Base-by-base conservation (phyloP, 2,113 vertebrate species). In the Platichthys stellatus region DNA sequence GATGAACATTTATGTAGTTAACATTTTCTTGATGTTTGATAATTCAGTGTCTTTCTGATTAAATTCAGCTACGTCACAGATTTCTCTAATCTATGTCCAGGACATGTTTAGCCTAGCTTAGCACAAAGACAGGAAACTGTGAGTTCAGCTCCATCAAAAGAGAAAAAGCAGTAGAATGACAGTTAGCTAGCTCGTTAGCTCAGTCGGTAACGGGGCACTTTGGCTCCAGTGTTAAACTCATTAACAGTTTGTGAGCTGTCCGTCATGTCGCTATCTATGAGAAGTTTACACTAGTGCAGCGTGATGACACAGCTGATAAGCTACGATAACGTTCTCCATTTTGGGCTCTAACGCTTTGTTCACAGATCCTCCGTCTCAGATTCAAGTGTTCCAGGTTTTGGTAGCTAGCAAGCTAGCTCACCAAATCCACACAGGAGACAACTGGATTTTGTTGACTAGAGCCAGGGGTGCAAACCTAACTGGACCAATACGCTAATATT, bases 71-170 rank as follows among this genome's bases (percentile, higher is more conserved):
- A 8, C 18, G n/a, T 53, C 51, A n/a, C 20, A 47, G 45, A n/a
- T 53, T 20, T 53, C n/a, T 53, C 51, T 53, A 53, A n/a, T 8
- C 51, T 53, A n/a, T n/a, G 6, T 53, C 8, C 51, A 53, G 18
- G 51, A 53, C 51, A n/a, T n/a, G 51, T 53, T 53, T n/a, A 53
- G 17, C 51, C 20, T 67, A 73, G 47, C 63, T 64, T 63, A 74
- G 59, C 71, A 80, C 70, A 63, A n/a, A 57, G 20, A n/a, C 23
- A 23, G n/a, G 43, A 67, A 66, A 56, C 49, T 6, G 28, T 38
- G 64, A 53, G 26, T 8, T 12, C n/a, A 28, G 56, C 38, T 14
- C 12, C 35, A 24, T 26, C 31, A 57, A 6, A 5, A 23, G n/a
- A 23, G 14, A 21, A 24, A 23, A 63, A n/a, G 2, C 5, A 47